Percentiles rank a stretch among this genome's conserved stretches.
Evolutionary conservation across 2,113 vertebrate species (phyloP).

Genomic region (Nipponia nippon): DNA sequence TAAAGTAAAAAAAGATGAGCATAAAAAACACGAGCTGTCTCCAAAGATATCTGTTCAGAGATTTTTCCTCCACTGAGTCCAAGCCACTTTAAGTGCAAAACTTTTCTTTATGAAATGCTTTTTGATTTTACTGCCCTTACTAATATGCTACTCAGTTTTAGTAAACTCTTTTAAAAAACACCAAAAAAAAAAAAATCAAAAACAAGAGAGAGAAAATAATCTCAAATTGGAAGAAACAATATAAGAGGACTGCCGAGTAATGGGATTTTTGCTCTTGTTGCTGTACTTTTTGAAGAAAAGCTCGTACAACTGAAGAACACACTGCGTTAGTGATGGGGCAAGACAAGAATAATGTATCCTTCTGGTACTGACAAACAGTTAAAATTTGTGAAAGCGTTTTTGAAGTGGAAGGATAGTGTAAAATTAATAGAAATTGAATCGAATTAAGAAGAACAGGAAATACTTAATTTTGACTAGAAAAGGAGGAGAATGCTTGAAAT

Average conservation of each 20-base stretch:
- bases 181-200: neutral
- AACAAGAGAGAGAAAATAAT: neutral
- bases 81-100: neutral
- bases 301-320: neutral
- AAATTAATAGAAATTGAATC: neutral
- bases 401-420: neutral
- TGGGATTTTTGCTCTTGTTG: neutral
- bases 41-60: neutral
- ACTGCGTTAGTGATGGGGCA: neutral
- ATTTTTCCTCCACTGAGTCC: neutral
- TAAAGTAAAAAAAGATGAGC: neutral
- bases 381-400: neutral
- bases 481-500: neutral
- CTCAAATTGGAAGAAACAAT: neutral
- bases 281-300: neutral
- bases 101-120: neutral
- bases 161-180: neutral
- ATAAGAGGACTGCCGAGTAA: neutral
- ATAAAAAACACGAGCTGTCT: neutral
- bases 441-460: neutral
- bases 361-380: neutral
- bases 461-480: neutral
- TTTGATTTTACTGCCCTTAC: neutral
- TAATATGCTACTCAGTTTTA: neutral
- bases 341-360: neutral